These are phyloP conservation scores for Brachirus orientalis DNA, from an alignment of 2,113 vertebrate species.

Conservation along the genomic window DNA sequence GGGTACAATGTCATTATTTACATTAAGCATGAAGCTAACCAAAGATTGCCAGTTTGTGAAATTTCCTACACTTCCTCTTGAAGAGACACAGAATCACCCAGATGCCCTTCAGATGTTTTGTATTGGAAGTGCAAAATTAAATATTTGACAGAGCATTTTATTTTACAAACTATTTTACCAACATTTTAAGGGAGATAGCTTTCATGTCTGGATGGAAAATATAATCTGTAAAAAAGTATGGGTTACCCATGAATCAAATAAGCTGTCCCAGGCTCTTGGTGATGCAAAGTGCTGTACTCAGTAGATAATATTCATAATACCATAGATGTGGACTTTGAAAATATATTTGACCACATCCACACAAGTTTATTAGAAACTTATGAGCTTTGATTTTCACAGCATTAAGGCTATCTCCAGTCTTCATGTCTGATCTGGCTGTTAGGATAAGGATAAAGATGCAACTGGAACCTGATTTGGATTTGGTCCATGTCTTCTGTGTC, in stretches of 20 bases:
- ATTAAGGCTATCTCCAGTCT: constrained; percentile 14
- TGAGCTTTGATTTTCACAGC: constrained; percentile 8
- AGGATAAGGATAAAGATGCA: neutral
- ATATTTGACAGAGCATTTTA: neutral
- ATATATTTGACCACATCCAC: no score
- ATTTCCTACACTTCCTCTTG: no score
- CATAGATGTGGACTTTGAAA: no score
- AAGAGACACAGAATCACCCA: no score
- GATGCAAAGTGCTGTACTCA: no score
- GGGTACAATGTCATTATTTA: no score
- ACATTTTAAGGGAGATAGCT: neutral
- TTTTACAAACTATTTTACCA: neutral
- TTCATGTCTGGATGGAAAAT: constrained; percentile 21
- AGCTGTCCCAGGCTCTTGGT: constrained; percentile 16
- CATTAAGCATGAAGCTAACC: no score
- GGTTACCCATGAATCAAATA: constrained; percentile 20
- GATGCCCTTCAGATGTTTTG: neutral
- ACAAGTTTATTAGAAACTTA: neutral
- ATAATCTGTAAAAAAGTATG: constrained; percentile 2
- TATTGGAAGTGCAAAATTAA: neutral
- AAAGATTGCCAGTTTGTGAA: no score
- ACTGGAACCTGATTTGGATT: constrained; percentile 18
- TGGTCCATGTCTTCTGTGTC: neutral
- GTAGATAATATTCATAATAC: no score
- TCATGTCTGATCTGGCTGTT: neutral